Conservation (phyloP, 2,113 vertebrate species). For the Machaerirhynchus nigripectus region DNA sequence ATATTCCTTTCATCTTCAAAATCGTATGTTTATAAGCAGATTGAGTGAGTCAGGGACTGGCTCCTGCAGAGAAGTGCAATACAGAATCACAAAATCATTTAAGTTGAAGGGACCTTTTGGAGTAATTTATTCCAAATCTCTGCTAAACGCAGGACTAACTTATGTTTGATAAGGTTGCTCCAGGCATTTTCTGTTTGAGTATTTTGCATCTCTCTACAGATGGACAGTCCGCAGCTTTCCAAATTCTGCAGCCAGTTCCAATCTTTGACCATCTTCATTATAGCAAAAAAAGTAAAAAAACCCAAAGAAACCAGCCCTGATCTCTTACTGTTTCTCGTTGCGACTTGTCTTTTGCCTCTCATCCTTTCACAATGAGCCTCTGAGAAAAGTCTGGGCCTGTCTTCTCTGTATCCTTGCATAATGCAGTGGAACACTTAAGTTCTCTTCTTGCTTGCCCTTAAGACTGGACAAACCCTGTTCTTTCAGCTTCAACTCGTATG, state of each 20-base stretch:
- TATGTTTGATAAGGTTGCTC: background rate
- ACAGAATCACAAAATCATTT: background rate
- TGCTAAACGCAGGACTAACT: background rate
- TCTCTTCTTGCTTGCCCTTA: background rate
- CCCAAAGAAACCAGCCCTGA: background rate
- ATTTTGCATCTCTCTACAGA: background rate
- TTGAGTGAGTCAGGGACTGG: background rate
- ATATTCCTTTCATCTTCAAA: background rate
- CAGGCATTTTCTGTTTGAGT: background rate
- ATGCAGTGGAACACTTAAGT: background rate
- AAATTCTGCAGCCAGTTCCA: background rate
- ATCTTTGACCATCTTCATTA: background rate
- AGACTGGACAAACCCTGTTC: background rate
- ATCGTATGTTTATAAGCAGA: background rate
- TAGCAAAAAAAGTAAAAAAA: background rate
- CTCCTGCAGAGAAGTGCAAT: background rate
- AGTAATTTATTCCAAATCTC: background rate
- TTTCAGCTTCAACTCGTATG: fast-evolving
- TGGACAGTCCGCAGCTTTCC: background rate
- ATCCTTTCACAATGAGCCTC: background rate
- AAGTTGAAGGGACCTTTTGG: background rate
- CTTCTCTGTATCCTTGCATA: background rate
- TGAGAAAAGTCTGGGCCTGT: background rate
- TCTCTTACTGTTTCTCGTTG: background rate
- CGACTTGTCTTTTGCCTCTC: background rate